A percentile compares a stretch with the other conserved stretches of the same genome.
Evolutionary conservation across 2,888 invertebrate species (phyloP).

Genomic region (Pterostichus niger): DNA sequence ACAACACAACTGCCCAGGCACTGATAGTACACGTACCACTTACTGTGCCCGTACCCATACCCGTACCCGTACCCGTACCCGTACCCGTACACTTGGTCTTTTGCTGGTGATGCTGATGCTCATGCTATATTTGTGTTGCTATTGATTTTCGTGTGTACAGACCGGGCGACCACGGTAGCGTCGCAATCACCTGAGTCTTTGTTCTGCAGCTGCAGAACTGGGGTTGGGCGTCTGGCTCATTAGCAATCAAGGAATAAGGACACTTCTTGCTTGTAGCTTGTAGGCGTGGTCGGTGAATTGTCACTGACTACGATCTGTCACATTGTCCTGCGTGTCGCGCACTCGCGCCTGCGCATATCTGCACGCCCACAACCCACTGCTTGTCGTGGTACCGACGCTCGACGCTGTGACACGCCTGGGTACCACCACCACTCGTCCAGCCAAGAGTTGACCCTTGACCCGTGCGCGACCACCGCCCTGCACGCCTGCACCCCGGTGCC

Average conservation of each 20-base stretch:
- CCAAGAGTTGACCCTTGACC: constrained; percentile 66
- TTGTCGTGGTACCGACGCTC: constrained; percentile 74
- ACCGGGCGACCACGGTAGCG: background rate
- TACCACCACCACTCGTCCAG: constrained; percentile 72
- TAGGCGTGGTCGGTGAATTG: constrained; percentile 76
- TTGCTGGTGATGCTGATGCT: no score
- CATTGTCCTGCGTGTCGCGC: constrained; percentile 73
- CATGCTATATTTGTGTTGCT: constrained; percentile 41
- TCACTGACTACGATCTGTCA: constrained; percentile 75
- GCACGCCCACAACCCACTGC: constrained; percentile 76
- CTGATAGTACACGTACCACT: no score
- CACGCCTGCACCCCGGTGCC: constrained; percentile 11
- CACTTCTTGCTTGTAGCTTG: constrained; percentile 2
- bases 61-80: no score
- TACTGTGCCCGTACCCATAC: no score
- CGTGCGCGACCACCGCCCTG: constrained; percentile 29
- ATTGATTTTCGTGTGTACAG: constrained; percentile 62
- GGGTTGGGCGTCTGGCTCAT: no score
- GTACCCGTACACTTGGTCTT: no score
- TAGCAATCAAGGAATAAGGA: no score
- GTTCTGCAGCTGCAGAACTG: no score
- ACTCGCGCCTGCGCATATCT: constrained; percentile 74
- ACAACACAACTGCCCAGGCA: background rate
- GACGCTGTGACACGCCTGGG: constrained; percentile 75
- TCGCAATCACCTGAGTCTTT: constrained; percentile 18